Conservation (phyloP, 2,113 vertebrate species). For the Porphyrio hochstetteri region DNA sequence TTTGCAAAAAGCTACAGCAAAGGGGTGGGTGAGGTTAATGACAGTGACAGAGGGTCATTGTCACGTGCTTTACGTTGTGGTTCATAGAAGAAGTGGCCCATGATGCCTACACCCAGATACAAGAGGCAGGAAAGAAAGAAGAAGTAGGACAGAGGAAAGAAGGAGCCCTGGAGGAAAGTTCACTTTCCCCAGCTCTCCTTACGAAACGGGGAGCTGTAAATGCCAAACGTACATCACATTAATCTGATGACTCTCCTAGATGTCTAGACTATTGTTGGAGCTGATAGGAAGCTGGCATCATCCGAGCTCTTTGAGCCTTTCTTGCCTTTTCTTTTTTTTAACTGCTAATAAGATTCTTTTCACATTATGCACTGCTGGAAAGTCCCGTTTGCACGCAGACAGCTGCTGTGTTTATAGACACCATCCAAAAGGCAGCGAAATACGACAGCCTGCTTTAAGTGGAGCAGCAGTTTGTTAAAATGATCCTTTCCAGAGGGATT, state of each 20-base stretch:
- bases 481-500: slow-evolving; percentile 2
- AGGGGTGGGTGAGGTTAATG: background rate
- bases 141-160: no score
- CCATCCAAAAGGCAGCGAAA: slow-evolving; percentile 40
- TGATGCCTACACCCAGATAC: background rate
- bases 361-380: slow-evolving; percentile 54
- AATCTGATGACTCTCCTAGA: background rate
- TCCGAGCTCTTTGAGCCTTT: background rate
- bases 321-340: background rate
- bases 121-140: background rate
- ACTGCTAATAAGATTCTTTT: slow-evolving; percentile 55
- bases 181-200: background rate
- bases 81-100: background rate
- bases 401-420: slow-evolving; percentile 58
- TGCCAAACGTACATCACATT: background rate
- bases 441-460: background rate
- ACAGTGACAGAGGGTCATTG: background rate
- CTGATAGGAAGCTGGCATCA: slow-evolving; percentile 35
- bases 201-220: background rate
- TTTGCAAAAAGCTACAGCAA: fast-evolving
- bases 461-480: slow-evolving; percentile 22
- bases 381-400: slow-evolving; percentile 37
- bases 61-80: background rate
- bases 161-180: background rate
- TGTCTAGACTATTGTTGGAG: slow-evolving; percentile 40